Evolutionary conservation across 2,113 vertebrate genomes (phyloP).

Genomic region (Anarrhichthys ocellatus): DNA sequence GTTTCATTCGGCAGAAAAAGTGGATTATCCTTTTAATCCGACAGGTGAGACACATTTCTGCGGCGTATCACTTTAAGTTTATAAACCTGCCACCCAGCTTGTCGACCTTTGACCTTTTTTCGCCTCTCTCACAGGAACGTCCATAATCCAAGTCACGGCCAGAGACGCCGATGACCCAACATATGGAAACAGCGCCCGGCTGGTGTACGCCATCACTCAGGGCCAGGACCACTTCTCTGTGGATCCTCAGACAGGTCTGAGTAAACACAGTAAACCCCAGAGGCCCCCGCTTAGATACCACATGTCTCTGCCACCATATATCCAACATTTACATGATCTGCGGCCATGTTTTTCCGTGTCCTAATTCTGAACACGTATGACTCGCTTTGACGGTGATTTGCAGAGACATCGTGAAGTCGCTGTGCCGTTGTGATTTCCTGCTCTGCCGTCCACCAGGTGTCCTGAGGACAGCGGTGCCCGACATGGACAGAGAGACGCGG

Average conservation of each 20-base stretch:
- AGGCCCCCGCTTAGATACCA: conserved; percentile 10
- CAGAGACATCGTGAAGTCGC: conserved; percentile 26
- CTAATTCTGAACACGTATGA: conserved; percentile 38
- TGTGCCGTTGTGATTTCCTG: conserved; percentile 28
- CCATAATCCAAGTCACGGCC: conserved; percentile 89
- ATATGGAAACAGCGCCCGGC: conserved; percentile 90
- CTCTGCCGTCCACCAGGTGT: conserved; percentile 79
- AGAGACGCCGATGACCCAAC: conserved; percentile 90
- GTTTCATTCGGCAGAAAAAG: conserved; percentile 14
- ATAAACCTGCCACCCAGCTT: not conserved
- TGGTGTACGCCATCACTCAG: conserved; percentile 90
- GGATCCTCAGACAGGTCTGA: conserved; percentile 90
- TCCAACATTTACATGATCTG: conserved; percentile 13
- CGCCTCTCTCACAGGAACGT: conserved; percentile 74
- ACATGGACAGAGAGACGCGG: conserved; percentile 91
- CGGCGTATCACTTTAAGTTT: conserved; percentile 12
- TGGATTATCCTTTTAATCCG: conserved; percentile 56
- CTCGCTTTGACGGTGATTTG: conserved; percentile 45
- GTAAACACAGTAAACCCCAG: conserved; percentile 36
- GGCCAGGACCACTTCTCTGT: conserved; percentile 92
- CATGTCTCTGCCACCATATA: conserved; percentile 39
- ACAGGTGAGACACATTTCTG: conserved; percentile 6
- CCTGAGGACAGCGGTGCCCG: conserved; percentile 87
- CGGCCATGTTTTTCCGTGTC: conserved; percentile 11
- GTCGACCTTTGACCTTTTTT: conserved; percentile 8